A percentile compares a stretch with the other conserved stretches of the same genome.
Conservation (phyloP, 2,888 invertebrate species). For the Ormyrus thymus region DNA sequence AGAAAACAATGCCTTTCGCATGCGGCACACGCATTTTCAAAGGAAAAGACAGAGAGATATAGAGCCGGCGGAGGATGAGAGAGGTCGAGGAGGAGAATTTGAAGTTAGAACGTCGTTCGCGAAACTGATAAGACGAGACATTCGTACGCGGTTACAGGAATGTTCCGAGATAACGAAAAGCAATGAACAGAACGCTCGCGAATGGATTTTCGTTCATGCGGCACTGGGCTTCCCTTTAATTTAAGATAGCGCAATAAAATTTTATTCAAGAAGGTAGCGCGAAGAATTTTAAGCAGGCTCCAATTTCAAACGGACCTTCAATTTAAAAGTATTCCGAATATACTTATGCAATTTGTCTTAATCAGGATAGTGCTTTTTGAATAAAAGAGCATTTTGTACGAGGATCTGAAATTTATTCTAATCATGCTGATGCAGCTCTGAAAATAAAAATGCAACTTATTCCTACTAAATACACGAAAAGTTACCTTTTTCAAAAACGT, state of each 20-base stretch:
- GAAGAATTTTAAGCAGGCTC: conserved; percentile 35
- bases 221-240: conserved; percentile 21
- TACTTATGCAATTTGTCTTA: too few relatives aligned
- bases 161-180: conserved; percentile 35
- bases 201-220: conserved; percentile 42
- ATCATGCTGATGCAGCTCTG: too few relatives aligned
- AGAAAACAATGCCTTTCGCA: background rate
- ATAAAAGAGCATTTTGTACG: too few relatives aligned
- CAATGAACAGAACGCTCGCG: conserved; percentile 39
- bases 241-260: conserved; percentile 37
- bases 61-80: background rate
- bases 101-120: conserved; percentile 42
- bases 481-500: too few relatives aligned
- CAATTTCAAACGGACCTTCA: background rate
- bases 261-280: conserved; percentile 16
- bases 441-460: too few relatives aligned
- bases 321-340: too few relatives aligned
- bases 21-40: conserved; percentile 31
- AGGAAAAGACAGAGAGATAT: background rate
- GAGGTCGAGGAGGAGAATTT: conserved; percentile 23
- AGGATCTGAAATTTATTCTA: too few relatives aligned
- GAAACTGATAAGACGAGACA: conserved; percentile 43
- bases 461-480: too few relatives aligned
- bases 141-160: conserved; percentile 23
- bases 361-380: too few relatives aligned